Percentiles rank a stretch among this genome's conserved stretches.
phyloP scores from a whole-genome alignment of 2,113 vertebrate genomes.

The Motacilla tschutschensis region DNA sequence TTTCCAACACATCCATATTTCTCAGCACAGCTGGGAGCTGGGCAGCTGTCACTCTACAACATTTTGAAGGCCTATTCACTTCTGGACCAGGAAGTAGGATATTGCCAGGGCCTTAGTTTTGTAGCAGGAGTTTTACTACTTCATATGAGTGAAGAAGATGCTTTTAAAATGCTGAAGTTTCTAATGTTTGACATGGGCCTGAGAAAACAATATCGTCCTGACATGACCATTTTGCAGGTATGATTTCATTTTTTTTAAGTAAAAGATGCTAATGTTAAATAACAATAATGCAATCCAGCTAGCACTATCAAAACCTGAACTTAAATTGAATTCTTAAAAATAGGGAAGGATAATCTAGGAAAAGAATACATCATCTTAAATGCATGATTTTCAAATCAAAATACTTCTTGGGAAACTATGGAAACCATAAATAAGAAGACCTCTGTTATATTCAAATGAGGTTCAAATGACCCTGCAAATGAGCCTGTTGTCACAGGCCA shows the following conservation, averaged over 20 bases:
- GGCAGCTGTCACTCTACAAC: slow-evolving; percentile 83
- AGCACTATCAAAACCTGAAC: neutral
- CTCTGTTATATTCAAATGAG: neutral
- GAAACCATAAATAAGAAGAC: neutral
- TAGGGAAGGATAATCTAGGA: neutral
- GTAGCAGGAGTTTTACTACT: slow-evolving; percentile 81
- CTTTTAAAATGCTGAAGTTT: slow-evolving; percentile 81
- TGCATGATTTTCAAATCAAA: neutral
- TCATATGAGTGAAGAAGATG: slow-evolving; percentile 83
- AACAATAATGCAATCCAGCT: neutral
- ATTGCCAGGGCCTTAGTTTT: slow-evolving; percentile 84
- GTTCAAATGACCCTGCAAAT: neutral
- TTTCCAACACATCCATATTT: slow-evolving; percentile 84
- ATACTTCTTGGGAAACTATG: neutral
- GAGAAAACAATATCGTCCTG: slow-evolving; percentile 81
- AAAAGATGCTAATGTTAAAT: neutral
- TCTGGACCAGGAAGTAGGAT: slow-evolving; percentile 82
- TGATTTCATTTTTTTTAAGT: neutral
- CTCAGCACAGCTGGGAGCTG: slow-evolving; percentile 79
- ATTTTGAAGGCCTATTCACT: slow-evolving; percentile 84
- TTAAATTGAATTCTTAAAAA: neutral
- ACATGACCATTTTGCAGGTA: slow-evolving; percentile 86
- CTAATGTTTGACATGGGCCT: slow-evolving; percentile 82
- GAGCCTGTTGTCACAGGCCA: neutral
- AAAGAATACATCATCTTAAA: neutral